phyloP scores from a whole-genome alignment of 2,888 invertebrate species.

The Scaptomyza reducta region DNA sequence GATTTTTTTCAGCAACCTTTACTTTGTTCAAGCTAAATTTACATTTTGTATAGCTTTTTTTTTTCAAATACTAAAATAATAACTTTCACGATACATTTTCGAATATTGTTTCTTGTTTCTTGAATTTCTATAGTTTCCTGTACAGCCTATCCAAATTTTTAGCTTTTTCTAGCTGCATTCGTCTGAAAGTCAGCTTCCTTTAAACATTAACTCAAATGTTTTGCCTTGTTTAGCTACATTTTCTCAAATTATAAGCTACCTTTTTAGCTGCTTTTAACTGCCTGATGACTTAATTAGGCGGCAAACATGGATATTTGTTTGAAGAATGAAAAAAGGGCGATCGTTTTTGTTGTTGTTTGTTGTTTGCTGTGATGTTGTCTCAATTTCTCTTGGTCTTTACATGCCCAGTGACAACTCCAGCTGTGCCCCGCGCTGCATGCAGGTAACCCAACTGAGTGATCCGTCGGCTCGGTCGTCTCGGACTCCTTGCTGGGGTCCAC shows the following conservation, averaged over 20 bases:
- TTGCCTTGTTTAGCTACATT: slow-evolving; percentile 11
- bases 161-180: slow-evolving; percentile 4
- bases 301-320: slow-evolving; percentile 64
- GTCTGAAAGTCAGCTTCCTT: background rate
- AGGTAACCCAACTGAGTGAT: slow-evolving; percentile 61
- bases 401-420: slow-evolving; percentile 83
- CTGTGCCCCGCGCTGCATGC: slow-evolving; percentile 79
- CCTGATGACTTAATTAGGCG: slow-evolving; percentile 82
- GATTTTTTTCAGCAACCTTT: no score
- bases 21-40: background rate
- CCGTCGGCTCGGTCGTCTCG: slow-evolving; percentile 15
- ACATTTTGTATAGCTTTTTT: background rate
- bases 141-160: background rate
- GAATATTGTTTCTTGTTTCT: background rate
- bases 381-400: slow-evolving; percentile 78
- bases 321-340: slow-evolving; percentile 51
- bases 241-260: slow-evolving; percentile 36
- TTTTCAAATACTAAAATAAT: no score
- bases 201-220: background rate
- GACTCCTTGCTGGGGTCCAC: slow-evolving; percentile 49
- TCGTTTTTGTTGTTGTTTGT: slow-evolving; percentile 37
- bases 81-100: no score
- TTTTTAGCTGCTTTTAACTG: slow-evolving; percentile 50
- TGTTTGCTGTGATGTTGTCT: slow-evolving; percentile 51
- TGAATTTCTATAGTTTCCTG: background rate